Conservation (phyloP, 2,797 vertebrate species). For the Xyrichtys novacula region DNA sequence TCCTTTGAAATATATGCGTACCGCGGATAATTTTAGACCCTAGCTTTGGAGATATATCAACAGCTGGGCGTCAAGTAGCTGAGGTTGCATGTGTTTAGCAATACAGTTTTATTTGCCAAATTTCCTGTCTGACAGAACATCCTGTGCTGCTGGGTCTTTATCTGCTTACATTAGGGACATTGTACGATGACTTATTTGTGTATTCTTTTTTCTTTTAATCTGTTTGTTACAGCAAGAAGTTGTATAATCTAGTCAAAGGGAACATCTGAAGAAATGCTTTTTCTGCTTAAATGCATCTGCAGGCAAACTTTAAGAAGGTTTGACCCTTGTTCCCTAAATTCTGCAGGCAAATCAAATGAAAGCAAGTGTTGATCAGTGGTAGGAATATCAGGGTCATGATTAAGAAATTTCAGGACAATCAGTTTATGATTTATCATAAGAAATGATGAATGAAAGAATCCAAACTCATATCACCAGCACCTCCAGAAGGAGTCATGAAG, state of each 20-base stretch:
- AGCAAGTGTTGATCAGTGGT: constrained; percentile 22
- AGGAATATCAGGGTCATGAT: too few species aligned
- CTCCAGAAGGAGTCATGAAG: too few species aligned
- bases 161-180: background rate
- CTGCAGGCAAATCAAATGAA: constrained; percentile 12
- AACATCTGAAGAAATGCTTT: constrained; percentile 43
- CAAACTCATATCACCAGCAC: too few species aligned
- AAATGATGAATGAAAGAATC: too few species aligned
- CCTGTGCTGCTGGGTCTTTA: constrained; percentile 28
- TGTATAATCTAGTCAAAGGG: background rate
- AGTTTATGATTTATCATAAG: too few species aligned
- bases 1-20: background rate
- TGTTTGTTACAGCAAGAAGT: background rate
- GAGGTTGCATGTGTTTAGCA: constrained; percentile 29
- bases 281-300: constrained; percentile 11
- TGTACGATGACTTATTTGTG: background rate
- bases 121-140: constrained; percentile 60
- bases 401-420: too few species aligned
- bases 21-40: background rate
- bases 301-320: constrained; percentile 32
- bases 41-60: background rate
- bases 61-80: background rate
- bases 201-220: background rate
- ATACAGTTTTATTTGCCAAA: constrained; percentile 42
- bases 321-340: constrained; percentile 8